Evolutionary conservation across 2,888 invertebrate species (phyloP).

Genomic region (Eurytoma californica): DNA sequence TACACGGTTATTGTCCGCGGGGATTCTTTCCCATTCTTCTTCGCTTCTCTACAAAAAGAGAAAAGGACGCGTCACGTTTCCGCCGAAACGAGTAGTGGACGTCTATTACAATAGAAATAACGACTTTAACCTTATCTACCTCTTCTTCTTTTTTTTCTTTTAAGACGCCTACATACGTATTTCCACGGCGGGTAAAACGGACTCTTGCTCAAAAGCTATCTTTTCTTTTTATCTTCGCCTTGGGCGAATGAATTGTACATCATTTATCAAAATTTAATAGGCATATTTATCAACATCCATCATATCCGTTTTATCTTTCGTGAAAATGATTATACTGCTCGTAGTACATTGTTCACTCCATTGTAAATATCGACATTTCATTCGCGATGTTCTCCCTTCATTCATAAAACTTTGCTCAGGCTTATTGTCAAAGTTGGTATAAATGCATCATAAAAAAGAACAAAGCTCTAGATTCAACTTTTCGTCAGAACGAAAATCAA

Average conservation of each 20-base stretch:
- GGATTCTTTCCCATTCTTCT: not conserved
- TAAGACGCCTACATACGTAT: not conserved
- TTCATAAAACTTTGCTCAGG: not conserved
- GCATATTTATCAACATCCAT: no score
- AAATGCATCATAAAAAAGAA: conserved; percentile 29
- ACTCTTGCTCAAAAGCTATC: not conserved
- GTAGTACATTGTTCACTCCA: no score
- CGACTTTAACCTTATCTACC: not conserved
- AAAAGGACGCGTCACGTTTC: conserved; percentile 37
- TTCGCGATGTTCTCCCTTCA: not conserved
- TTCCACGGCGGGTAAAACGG: not conserved
- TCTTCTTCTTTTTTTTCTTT: not conserved
- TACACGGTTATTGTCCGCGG: conserved; percentile 10
- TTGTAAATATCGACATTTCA: no score
- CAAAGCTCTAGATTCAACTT: not conserved
- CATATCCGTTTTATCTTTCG: no score
- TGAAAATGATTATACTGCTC: no score
- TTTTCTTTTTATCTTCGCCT: no score
- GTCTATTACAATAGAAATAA: conserved; percentile 26
- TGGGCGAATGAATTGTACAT: no score
- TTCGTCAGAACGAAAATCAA: not conserved
- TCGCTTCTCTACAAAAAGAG: conserved; percentile 16
- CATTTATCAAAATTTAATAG: no score
- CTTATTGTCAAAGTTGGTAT: conserved; percentile 34
- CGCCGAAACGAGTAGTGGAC: conserved; percentile 16